Evolutionary conservation across 2,113 vertebrate species (phyloP), one percentile per base, ranked within the genome.

Genomic region (Phyllostomus hastatus): DNA sequence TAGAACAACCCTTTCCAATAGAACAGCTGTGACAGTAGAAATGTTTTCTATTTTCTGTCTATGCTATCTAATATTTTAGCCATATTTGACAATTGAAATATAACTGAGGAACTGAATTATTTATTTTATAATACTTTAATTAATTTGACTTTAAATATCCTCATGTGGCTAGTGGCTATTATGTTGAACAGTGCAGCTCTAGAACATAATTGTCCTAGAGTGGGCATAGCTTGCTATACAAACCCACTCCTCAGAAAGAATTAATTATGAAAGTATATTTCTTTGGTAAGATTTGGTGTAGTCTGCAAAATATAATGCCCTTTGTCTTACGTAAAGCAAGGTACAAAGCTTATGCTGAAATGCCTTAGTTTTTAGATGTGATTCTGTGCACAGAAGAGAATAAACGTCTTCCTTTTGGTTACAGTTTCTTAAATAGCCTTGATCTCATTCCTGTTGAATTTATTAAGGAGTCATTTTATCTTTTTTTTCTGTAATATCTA

Each of bases 221-320:
- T 90, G n/a, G 28, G 35, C 83, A 43, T 67, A 76, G 5, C 41
- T 72, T 89, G 17, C n/a, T 73, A 0, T 72, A 52, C 19, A 35
- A 59, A 57, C 26, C 31, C 4, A 69, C 26, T 88, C 46, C 61
- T 84, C 66, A 75, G 46, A 94, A 84, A 66, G 35, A 92, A 86
- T 80, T 48, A 83, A 86, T 86, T 81, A 59, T 41, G 57, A 95
- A 84, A 81, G 72, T 87, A 4, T 66, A 54, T 90, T 89, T 96
- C 22, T 95, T 70, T 70, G 10, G 12, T 94, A 66, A 80, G 61
- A 59, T 86, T 84, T 92, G 35, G 46, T 70, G 0, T 80, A 66
- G 20, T 35, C 61, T 92, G 92, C 46, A 48, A 66, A 84, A 83
- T 95, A 50, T 24, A 80, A 28, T 87, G 35, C 82, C 26, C 41